Evolutionary conservation across 2,797 vertebrate genomes (phyloP), one percentile per base, ranked within the genome.

Genomic region (Mormyrus proboscirostris): DNA sequence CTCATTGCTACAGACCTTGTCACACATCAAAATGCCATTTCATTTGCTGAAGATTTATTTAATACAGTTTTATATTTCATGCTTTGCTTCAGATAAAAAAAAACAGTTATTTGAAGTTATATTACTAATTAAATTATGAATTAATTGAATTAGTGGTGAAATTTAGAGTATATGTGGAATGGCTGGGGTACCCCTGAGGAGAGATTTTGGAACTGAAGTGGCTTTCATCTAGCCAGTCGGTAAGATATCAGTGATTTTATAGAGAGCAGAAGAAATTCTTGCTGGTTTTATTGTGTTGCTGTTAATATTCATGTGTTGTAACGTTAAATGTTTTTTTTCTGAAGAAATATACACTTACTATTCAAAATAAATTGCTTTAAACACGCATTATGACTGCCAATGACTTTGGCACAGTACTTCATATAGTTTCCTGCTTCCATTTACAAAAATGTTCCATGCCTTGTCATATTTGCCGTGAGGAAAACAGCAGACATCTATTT

Each of bases 401-500:
- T 0, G 4, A 73, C 12, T 73, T 73, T 73, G 12, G 29, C 29
- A 73, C 12, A 19, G 69, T 73, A 38, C 69, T 73, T 38, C 7
- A 73, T 41, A 73, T 2, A 82, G 76, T 19, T 82, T 82, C 41
- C 76, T 82, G 38, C 76, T 82, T 47, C 69, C 69, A 73, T 82
- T 16, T 9, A 19, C 76, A 44, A 82, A 41, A 82, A 44, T 82
- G 76, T 82, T 82, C 76, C 76, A 82, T 47, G 76, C 76, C 76
- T 82, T 82, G 76, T 44, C 76, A 82, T 82, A 47, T 47, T 82
- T 82, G 41, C 76, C 41, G 8, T 82, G 41, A 47, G 76, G 76
- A 82, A 82, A 82, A 82, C 69, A 44, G 41, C 76, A 47, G 76
- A 82, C 76, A 82, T 82, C 29, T n/a, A 82, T 82, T 82, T 44